phyloP scores from a whole-genome alignment of 2,888 invertebrate species.

The Hedya salicella region DNA sequence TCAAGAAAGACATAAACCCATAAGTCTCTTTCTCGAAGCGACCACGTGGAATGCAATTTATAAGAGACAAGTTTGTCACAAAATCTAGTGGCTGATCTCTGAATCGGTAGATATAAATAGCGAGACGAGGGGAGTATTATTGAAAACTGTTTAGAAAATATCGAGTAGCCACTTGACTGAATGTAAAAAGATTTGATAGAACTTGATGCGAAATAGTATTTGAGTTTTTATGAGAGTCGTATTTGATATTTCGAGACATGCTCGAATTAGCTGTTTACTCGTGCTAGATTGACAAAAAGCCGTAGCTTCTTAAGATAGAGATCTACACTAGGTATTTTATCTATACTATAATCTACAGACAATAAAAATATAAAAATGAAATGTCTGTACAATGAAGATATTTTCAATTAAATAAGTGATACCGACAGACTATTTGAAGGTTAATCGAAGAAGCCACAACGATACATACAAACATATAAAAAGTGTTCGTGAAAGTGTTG shows the following conservation, averaged over 20 bases:
- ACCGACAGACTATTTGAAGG: too few relatives aligned
- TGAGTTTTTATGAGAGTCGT: constrained; percentile 4
- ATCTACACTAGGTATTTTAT: too few relatives aligned
- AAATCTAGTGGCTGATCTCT: constrained; percentile 70
- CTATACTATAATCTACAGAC: too few relatives aligned
- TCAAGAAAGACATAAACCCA: constrained; percentile 71
- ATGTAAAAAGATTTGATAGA: constrained; percentile 27
- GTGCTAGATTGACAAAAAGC: neutral
- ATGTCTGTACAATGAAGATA: too few relatives aligned
- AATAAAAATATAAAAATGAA: too few relatives aligned
- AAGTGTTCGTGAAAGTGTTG: too few relatives aligned
- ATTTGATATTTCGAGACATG: neutral
- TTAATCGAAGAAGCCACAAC: too few relatives aligned
- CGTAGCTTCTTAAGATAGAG: neutral
- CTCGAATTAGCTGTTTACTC: neutral
- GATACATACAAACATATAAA: too few relatives aligned
- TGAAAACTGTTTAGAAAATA: constrained; percentile 40
- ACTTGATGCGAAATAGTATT: constrained; percentile 28
- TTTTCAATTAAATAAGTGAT: too few relatives aligned
- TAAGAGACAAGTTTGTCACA: constrained; percentile 70
- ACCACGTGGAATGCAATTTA: constrained; percentile 75
- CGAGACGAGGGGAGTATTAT: constrained; percentile 47
- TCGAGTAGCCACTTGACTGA: constrained; percentile 26
- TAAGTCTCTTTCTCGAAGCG: constrained; percentile 67
- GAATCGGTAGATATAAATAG: constrained; percentile 52